A percentile compares a stretch with the other conserved stretches of the same genome.
These are phyloP conservation scores for Archocentrus centrarchus DNA, from an alignment of 2,113 vertebrate genomes.

Conservation along the genomic window DNA sequence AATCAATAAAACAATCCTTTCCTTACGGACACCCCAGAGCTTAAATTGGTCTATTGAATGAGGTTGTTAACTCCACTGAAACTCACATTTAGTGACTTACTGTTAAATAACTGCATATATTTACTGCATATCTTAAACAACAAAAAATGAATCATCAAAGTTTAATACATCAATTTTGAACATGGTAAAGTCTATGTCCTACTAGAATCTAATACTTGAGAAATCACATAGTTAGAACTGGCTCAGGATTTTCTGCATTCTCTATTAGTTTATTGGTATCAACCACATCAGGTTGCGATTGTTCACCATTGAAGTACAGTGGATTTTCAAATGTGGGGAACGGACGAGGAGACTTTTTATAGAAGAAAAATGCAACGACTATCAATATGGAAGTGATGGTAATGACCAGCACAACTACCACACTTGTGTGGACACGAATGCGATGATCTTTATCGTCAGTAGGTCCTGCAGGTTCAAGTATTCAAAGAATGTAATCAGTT, in stretches of 20 bases:
- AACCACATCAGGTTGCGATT: slow-evolving; percentile 67
- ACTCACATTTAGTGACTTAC: slow-evolving; percentile 37
- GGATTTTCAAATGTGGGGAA: slow-evolving; percentile 75
- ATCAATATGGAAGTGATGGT: slow-evolving; percentile 26
- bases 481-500: background rate
- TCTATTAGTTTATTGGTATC: slow-evolving; percentile 77
- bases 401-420: slow-evolving; percentile 66
- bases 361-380: slow-evolving; percentile 50
- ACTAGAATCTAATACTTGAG: background rate
- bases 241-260: slow-evolving; percentile 68
- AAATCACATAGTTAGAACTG: slow-evolving; percentile 71
- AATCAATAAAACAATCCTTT: slow-evolving; percentile 37
- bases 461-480: slow-evolving; percentile 43
- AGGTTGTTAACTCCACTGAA: slow-evolving; percentile 50
- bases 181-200: slow-evolving; percentile 11
- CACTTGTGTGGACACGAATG: slow-evolving; percentile 63
- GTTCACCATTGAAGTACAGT: slow-evolving; percentile 68
- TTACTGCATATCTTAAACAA: slow-evolving; percentile 32
- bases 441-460: background rate
- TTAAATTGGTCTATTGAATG: slow-evolving; percentile 61
- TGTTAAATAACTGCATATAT: slow-evolving; percentile 72
- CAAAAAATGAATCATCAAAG: slow-evolving; percentile 22
- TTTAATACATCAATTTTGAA: slow-evolving; percentile 33
- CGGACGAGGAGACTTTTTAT: slow-evolving; percentile 62
- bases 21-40: slow-evolving; percentile 63